A percentile compares a stretch with the other conserved stretches of the same genome.
Evolutionary conservation across 2,113 vertebrate species (phyloP).

Genomic region (Ibidorhyncha struthersii): DNA sequence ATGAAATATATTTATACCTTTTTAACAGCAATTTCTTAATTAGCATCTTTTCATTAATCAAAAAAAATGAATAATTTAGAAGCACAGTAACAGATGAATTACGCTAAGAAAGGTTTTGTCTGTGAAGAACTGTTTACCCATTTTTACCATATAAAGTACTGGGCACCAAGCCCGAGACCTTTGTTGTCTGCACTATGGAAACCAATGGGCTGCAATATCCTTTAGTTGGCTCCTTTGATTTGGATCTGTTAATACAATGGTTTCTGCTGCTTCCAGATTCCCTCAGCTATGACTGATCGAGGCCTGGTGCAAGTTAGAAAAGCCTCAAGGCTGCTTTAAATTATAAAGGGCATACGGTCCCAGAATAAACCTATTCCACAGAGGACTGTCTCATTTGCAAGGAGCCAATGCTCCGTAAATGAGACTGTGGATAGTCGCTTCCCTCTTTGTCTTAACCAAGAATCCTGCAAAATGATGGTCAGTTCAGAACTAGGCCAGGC

Average conservation of each 20-base stretch:
- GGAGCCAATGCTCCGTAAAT: background rate
- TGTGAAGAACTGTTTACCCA: background rate
- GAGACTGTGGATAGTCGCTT: background rate
- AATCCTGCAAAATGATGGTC: background rate
- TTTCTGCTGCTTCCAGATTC: background rate
- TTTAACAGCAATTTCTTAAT: conserved; percentile 83
- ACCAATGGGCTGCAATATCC: background rate
- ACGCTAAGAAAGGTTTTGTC: conserved; percentile 60
- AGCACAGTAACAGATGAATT: conserved; percentile 79
- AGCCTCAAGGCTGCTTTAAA: background rate
- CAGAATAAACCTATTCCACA: background rate
- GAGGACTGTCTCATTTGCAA: background rate
- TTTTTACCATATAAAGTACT: background rate
- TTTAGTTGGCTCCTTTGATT: background rate
- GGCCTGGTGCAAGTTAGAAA: background rate
- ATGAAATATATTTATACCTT: conserved; percentile 83
- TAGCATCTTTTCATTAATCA: conserved; percentile 91
- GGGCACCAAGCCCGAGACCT: background rate
- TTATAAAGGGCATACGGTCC: background rate
- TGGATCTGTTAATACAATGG: background rate
- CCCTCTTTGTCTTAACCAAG: background rate
- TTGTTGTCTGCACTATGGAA: background rate
- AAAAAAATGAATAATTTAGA: conserved; percentile 87
- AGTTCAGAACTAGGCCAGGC: background rate
- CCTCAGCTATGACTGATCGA: background rate